These are phyloP conservation scores for Cybosia mesomella DNA, from an alignment of 2,888 invertebrate genomes.

Conservation along the genomic window DNA sequence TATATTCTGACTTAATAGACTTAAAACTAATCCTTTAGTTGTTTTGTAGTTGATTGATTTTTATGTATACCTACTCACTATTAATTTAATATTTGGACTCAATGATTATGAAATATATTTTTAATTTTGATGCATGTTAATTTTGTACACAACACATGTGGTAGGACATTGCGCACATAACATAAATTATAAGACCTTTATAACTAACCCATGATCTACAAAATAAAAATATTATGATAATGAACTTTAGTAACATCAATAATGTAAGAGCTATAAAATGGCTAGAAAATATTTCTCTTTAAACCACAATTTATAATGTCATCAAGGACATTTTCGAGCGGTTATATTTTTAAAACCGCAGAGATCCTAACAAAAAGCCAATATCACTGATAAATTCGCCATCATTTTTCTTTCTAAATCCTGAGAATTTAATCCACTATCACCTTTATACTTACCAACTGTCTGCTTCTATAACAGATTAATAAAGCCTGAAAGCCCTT, in stretches of 20 bases:
- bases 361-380: not conserved
- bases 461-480: conserved; percentile 49
- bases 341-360: not conserved
- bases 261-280: not conserved
- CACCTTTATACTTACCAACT: conserved; percentile 28
- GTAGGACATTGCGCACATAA: too few species aligned
- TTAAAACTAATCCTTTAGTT: too few species aligned
- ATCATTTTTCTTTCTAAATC: not conserved
- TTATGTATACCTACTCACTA: too few species aligned
- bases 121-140: too few species aligned
- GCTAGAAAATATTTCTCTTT: not conserved
- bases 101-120: too few species aligned
- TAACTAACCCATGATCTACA: too few species aligned
- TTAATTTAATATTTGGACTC: too few species aligned
- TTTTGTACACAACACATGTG: too few species aligned
- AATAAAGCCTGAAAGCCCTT: conserved; percentile 50
- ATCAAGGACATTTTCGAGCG: not conserved
- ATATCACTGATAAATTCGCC: not conserved
- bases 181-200: too few species aligned
- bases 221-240: too few species aligned
- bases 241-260: not conserved
- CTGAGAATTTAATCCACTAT: conserved; percentile 12
- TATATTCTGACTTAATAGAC: too few species aligned
- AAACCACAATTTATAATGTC: not conserved
- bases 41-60: too few species aligned